Base-by-base conservation (phyloP, 2,888 invertebrate genomes). In the Griposia aprilina region DNA sequence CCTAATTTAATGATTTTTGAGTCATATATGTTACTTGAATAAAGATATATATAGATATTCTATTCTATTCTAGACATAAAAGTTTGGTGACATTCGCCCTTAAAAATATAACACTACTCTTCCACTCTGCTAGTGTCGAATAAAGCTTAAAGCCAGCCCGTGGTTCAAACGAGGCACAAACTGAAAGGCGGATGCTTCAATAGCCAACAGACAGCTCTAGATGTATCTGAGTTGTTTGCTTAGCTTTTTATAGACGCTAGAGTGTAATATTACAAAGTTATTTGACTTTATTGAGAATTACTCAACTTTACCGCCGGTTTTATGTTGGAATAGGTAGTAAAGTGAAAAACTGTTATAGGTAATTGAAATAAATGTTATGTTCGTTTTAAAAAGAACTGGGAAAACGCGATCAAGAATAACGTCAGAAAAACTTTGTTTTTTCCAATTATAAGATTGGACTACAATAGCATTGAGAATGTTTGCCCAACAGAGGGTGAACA, bases 101-200 rank as follows among this genome's bases (percentile, higher is more conserved):
- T 45, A 65, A 17, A 5, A 66, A 26, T 66, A 66, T 26, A 11
- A 26, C 1, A 66, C 57, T 26, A 13, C 23, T 41, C 10, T 36
- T 20, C 45, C 10, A 45, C 52, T 59, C 66, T 66, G 4, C 11
- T 30, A 68, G 23, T 50, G 8, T 11, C 30, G 15, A 55, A 20
- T n/a, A n/a, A 0, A 50, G 30, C 10, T 23, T 20, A 23, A 36
- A 59, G 11, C 59, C 50, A 70, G 15, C 59, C 20, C 36, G 45
- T 5, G 11, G 1, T 55, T 50, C n/a, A 78, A 81, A 81, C 66
- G 60, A 67, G 48, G 83, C 81, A 62, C 15, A 6, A 60, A 48
- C 66, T 70, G 59, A 36, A 66, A 57, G 36, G 75, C 62, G 50
- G 41, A 63, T 82, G 76, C 55, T 30, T 82, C 82, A 80, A 80